Base-by-base conservation (phyloP, 1,140 invertebrate genomes). In the Drosophila kohkoa region DNA sequence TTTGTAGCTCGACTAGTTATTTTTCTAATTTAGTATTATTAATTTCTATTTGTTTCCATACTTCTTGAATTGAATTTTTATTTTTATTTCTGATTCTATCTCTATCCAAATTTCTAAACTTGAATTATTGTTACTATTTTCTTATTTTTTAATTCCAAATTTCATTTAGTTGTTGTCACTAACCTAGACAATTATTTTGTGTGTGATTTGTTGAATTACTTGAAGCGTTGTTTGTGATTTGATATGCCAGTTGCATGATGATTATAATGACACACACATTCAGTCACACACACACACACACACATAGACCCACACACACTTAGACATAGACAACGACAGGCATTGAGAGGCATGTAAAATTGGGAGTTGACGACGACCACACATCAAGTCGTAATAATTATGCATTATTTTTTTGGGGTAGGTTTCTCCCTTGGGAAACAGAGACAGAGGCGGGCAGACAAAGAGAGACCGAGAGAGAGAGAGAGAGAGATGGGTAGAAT, bases 371-470 rank as follows among this genome's bases (percentile, higher is more conserved):
- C 79, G 77, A 82, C 81, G 77, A 82, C 81, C 81, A 83, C 81
- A 83, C 81, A 85, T 86, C 81, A 85, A 77, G 81, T 64, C 74
- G 77, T 75, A 63, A 83, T 83, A 85, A 85, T 85, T 85, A 85
- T 86, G 65, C 46, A 77, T 74, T 81, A 63, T 74, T 16, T 25
- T 25, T 55, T 86, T 85, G 79, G 82, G 82, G 82, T 85, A 85
- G 82, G 82, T 85, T 85, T 58, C 32, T 62, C 5, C 51, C 38
- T 51, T n/a, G 32, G 20, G 35, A 48, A 20, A 15, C 16, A 28
- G 2, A 11, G 13, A 8, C 8, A 32, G 48, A n/a, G 20, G 30
- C 30, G 3, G 52, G 15, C 15, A 41, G 46, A 1, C 1, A 38
- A n/a, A 41, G 60, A 7, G 20, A 43, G 55, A n/a, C n/a, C n/a